A percentile compares a stretch with the other conserved stretches of the same genome.
These are phyloP conservation scores for Ophion costatus DNA, from an alignment of 2,888 invertebrate genomes.

Conservation along the genomic window DNA sequence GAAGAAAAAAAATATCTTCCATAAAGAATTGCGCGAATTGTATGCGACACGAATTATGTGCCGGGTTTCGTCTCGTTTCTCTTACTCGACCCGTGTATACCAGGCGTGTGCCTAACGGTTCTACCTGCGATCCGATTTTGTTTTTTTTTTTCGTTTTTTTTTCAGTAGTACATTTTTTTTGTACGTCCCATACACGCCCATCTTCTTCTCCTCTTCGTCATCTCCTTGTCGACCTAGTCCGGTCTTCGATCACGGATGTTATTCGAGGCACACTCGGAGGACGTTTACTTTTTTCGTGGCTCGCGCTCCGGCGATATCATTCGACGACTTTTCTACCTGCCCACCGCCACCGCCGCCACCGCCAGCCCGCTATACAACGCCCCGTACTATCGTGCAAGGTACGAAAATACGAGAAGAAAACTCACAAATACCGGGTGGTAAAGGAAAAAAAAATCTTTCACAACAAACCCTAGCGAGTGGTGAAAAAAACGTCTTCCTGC, in stretches of 20 bases:
- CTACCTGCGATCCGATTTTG: slow-evolving; percentile 73
- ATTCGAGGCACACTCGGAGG: slow-evolving; percentile 72
- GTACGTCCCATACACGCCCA: slow-evolving; percentile 14
- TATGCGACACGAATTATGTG: slow-evolving; percentile 52
- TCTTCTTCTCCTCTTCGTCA: slow-evolving; percentile 42
- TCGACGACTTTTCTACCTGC: slow-evolving; percentile 81
- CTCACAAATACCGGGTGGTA: slow-evolving; percentile 51
- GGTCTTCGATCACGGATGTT: slow-evolving; percentile 74
- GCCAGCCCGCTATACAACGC: slow-evolving; percentile 22
- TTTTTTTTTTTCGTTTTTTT: slow-evolving; percentile 30
- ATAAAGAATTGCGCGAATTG: slow-evolving; percentile 71
- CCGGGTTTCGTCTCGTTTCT: slow-evolving; percentile 32
- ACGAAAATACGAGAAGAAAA: slow-evolving; percentile 40
- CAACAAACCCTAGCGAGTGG: slow-evolving; percentile 4
- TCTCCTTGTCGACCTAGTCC: slow-evolving; percentile 32
- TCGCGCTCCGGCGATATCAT: slow-evolving; percentile 73
- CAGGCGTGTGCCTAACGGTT: slow-evolving; percentile 73
- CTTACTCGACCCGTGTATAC: slow-evolving; percentile 28
- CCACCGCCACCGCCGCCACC: slow-evolving; percentile 55
- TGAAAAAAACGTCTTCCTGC: not conserved
- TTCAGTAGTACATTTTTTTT: slow-evolving; percentile 34
- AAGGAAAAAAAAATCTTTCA: slow-evolving; percentile 4
- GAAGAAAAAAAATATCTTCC: slow-evolving; percentile 69
- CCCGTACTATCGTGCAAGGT: slow-evolving; percentile 16
- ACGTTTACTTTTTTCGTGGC: slow-evolving; percentile 50